A percentile compares a stretch with the other conserved stretches of the same genome.
These are phyloP conservation scores for Aix galericulata DNA, from an alignment of 2,113 vertebrate species.

Conservation along the genomic window DNA sequence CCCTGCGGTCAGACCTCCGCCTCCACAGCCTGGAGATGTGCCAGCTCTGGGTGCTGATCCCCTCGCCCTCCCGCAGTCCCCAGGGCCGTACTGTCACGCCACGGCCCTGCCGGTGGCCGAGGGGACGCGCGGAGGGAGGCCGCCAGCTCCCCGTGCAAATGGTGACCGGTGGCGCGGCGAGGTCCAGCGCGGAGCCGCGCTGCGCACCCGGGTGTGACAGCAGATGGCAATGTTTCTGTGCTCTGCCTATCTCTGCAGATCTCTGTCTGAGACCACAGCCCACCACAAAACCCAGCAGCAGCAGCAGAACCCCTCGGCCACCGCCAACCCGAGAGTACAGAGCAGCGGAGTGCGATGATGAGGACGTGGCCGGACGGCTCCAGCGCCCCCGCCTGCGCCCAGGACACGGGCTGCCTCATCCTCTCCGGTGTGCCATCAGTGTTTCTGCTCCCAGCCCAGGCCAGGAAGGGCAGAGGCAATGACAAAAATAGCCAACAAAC, in stretches of 20 bases:
- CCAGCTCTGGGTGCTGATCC: fast-evolving
- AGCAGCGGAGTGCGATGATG: fast-evolving
- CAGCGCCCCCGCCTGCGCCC: background rate
- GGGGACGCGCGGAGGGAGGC: fast-evolving
- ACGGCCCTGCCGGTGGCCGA: fast-evolving
- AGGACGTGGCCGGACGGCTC: background rate
- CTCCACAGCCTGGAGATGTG: fast-evolving
- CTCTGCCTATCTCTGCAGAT: background rate
- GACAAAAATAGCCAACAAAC: conserved; percentile 41
- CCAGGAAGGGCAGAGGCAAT: conserved; percentile 53
- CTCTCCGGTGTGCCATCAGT: background rate
- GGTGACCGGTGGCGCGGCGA: background rate
- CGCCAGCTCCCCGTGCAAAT: fast-evolving
- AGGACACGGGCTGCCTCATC: background rate
- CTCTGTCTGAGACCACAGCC: background rate
- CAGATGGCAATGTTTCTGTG: conserved; percentile 73
- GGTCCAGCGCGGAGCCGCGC: background rate
- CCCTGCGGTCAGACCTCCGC: fast-evolving
- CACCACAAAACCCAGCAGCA: fast-evolving
- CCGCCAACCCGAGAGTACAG: background rate
- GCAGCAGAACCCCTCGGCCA: background rate
- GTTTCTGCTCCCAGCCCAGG: background rate
- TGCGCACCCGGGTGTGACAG: conserved; percentile 21
- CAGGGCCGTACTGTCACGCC: fast-evolving
- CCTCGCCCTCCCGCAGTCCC: background rate